Conservation (phyloP, 2,797 vertebrate genomes). For the Pampus argenteus region DNA sequence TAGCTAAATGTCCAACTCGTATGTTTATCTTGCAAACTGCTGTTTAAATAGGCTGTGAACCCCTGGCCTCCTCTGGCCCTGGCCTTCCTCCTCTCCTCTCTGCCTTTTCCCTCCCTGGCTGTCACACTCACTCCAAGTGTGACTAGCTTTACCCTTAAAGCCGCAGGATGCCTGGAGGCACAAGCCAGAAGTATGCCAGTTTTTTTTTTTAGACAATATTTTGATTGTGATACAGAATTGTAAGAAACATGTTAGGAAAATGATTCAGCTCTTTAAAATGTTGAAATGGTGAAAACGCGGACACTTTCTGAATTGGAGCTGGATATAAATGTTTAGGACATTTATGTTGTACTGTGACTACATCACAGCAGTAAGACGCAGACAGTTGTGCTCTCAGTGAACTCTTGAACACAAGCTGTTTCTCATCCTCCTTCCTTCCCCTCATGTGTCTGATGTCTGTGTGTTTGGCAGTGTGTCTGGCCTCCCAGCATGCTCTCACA, state of each 20-base stretch:
- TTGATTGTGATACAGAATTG: not conserved
- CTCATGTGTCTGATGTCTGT: constrained; percentile 57
- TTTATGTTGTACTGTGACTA: not conserved
- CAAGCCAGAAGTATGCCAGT: not conserved
- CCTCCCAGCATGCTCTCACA: constrained; percentile 63
- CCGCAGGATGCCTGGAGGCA: constrained; percentile 23
- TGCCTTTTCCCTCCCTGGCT: constrained; percentile 1
- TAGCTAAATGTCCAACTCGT: not conserved
- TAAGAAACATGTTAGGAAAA: not conserved
- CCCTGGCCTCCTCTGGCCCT: not conserved
- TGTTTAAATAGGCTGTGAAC: constrained; percentile 24
- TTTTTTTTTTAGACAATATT: constrained; percentile 5
- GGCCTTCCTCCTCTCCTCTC: constrained; percentile 10
- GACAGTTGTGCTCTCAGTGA: constrained; percentile 46
- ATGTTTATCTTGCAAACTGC: constrained; percentile 14
- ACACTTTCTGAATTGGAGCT: not conserved
- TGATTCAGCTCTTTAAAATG: not conserved
- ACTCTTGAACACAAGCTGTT: constrained; percentile 42
- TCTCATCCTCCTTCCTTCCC: constrained; percentile 29
- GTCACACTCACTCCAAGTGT: constrained; percentile 14
- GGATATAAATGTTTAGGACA: constrained; percentile 2
- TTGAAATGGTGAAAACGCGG: not conserved
- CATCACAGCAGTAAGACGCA: constrained; percentile 13
- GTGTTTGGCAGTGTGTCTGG: constrained; percentile 59
- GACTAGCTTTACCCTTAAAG: constrained; percentile 10